Base-by-base conservation (phyloP, 1,140 invertebrate species). In the Nasonia vitripennis region DNA sequence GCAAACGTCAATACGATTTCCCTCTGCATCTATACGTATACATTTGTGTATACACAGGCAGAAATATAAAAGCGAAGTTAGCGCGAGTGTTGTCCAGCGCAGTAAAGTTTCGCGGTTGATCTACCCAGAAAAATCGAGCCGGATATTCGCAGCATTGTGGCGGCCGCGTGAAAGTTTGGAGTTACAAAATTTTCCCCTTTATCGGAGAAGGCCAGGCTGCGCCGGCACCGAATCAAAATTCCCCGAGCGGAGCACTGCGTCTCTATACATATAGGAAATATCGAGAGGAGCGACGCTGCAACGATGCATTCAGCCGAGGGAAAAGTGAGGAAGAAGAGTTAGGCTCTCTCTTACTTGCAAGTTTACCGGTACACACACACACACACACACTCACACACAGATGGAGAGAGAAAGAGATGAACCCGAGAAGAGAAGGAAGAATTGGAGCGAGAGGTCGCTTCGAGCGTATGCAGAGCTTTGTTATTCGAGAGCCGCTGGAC, bases 401-500 rank as follows among this genome's bases (percentile, higher is more conserved):
- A n/a, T 27, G 80, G 6, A n/a, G 55, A 5, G 2, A 62, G 14
- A 27, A 27, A 62, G 55, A 62, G 20, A 62, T 0, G 17, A 2
- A 62, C 9, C 51, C 27, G 1, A 27, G 27, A 27, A 27, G 37
- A 0, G 6, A 23, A 81, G 68, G 82, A 83, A 78, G 82, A 83
- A 83, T 83, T 78, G 82, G 74, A 83, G 74, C 82, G 82, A 41
- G 74, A 71, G 79, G 20, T n/a, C 4, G 31, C 70, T 75, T 6
- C 41, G 41, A 81, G 68, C 81, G 74, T n/a, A 34, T 51, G 55
- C 82, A 51, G 55, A 74, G 83, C 83, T 85, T 85, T 85, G 83
- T 85, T 79, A 85, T 85, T 79, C 77, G 68, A 51, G 68, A 80
- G 48, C n/a, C 70, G 78, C 68, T 77, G 84, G 73, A 81, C 84